These are phyloP conservation scores for Eutrigla gurnardus DNA, from an alignment of 2,797 vertebrate genomes.

Conservation along the genomic window DNA sequence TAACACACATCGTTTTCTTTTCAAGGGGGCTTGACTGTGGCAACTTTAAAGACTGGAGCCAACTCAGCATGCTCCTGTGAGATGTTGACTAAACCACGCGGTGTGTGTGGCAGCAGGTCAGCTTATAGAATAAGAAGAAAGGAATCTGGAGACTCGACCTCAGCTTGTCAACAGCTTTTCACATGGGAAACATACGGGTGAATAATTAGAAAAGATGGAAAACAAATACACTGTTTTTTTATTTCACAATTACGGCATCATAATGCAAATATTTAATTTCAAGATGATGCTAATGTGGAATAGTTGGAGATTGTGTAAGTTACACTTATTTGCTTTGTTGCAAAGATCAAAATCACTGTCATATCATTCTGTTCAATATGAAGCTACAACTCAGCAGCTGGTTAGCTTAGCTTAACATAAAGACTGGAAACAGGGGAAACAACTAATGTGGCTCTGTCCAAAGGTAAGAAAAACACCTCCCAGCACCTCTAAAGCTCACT, in stretches of 20 bases:
- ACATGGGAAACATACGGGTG: not conserved
- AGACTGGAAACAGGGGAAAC: too few species aligned
- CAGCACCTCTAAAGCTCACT: rapidly evolving
- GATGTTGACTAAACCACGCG: not conserved
- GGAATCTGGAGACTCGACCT: not conserved
- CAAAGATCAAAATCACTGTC: too few species aligned
- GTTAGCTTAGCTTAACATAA: not conserved
- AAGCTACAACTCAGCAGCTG: not conserved
- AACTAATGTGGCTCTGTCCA: too few species aligned
- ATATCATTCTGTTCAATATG: not conserved
- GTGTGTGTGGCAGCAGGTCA: not conserved
- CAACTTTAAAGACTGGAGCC: not conserved
- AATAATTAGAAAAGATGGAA: too few species aligned
- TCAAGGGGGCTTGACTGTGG: not conserved
- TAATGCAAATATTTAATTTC: not conserved
- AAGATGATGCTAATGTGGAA: not conserved
- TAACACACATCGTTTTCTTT: not conserved
- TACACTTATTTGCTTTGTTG: not conserved
- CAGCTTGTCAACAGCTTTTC: not conserved
- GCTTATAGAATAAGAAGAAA: not conserved
- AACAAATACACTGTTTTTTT: not conserved
- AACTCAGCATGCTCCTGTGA: slow-evolving; percentile 5
- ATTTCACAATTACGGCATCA: not conserved
- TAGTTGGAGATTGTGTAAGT: not conserved
- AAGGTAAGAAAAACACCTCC: not conserved